These are phyloP conservation scores for Drosophila peninsularis DNA, from an alignment of 2,888 invertebrate genomes.

Conservation along the genomic window DNA sequence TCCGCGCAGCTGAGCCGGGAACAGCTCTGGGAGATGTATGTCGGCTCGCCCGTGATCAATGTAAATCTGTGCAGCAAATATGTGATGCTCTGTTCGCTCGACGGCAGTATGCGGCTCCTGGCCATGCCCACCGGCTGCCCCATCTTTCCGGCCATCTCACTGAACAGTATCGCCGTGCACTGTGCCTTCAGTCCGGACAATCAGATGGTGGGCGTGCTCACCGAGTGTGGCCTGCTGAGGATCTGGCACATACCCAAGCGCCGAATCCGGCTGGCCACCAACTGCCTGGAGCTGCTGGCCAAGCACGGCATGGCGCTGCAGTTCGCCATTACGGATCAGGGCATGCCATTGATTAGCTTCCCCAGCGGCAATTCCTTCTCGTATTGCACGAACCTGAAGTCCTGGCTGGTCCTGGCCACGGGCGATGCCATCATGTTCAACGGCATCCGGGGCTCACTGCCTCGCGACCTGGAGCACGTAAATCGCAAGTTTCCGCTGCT, in stretches of 20 bases:
- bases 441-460: constrained; percentile 84
- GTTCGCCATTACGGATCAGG: constrained; percentile 88
- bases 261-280: constrained; percentile 74
- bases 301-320: constrained; percentile 86
- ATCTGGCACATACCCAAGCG: constrained; percentile 82
- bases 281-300: constrained; percentile 82
- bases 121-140: constrained; percentile 80
- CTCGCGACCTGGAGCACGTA: constrained; percentile 82
- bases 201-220: constrained; percentile 83
- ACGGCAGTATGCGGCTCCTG: constrained; percentile 82
- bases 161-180: constrained; percentile 81
- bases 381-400: constrained; percentile 90
- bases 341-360: constrained; percentile 93
- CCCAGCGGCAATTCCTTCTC: constrained; percentile 94
- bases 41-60: constrained; percentile 85
- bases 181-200: constrained; percentile 84
- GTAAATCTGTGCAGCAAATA: constrained; percentile 83
- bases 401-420: constrained; percentile 88
- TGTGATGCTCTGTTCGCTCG: constrained; percentile 83
- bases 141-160: constrained; percentile 82
- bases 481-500: constrained; percentile 82
- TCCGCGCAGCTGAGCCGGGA: constrained; percentile 85
- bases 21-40: constrained; percentile 89
- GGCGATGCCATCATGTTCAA: constrained; percentile 86
- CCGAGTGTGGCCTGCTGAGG: constrained; percentile 83